These are phyloP conservation scores for Macrobrachium rosenbergii DNA, from an alignment of 1,140 invertebrate species.

Conservation along the genomic window DNA sequence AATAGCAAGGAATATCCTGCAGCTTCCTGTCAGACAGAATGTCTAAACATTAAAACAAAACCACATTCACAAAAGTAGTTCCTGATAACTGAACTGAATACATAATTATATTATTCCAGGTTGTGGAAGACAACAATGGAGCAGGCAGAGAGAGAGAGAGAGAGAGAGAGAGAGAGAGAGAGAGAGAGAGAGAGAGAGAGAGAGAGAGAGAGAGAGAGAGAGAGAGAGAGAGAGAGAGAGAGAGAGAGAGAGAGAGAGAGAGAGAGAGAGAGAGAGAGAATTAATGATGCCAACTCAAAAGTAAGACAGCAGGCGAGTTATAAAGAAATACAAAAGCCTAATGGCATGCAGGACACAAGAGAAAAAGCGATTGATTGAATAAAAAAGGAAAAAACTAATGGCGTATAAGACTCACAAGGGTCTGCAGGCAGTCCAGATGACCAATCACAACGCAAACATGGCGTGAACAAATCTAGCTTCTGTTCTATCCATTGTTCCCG, in stretches of 20 bases:
- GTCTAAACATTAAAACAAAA: too few relatives aligned
- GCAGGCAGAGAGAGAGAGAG: neutral
- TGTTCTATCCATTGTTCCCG: conserved; percentile 44
- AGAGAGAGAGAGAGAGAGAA: conserved; percentile 28
- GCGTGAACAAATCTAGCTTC: conserved; percentile 21
- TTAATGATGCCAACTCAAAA: neutral
- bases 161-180: neutral
- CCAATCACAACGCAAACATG: conserved; percentile 31
- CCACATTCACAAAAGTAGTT: too few relatives aligned
- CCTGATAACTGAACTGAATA: too few relatives aligned
- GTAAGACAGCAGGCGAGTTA: neutral
- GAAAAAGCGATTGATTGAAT: neutral
- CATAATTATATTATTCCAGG: too few relatives aligned
- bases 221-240: neutral
- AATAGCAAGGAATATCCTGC: too few relatives aligned
- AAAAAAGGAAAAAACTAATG: neutral
- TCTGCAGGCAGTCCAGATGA: conserved; percentile 41
- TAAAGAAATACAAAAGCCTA: neutral
- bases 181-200: too few relatives aligned
- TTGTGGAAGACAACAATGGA: too few relatives aligned
- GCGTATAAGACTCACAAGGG: conserved; percentile 36
- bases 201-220: conserved; percentile 7
- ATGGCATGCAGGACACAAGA: too few relatives aligned
- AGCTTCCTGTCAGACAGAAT: too few relatives aligned
- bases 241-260: conserved; percentile 27